Percentiles rank a stretch among this genome's conserved stretches.
phyloP scores from a whole-genome alignment of 2,888 invertebrate species.

The Thyatira batis region DNA sequence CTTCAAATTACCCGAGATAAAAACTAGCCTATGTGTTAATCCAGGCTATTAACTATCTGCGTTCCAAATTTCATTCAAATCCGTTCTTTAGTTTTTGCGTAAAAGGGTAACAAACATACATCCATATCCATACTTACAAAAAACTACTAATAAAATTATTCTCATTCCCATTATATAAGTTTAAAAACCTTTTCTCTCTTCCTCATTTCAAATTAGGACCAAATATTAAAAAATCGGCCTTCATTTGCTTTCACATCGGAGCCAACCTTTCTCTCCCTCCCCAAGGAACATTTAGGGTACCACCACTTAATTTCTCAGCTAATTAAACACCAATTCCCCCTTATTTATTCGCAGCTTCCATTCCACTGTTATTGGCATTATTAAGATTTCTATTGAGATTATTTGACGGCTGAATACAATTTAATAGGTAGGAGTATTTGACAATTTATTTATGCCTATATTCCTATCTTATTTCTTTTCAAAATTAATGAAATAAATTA shows the following conservation, averaged over 20 bases:
- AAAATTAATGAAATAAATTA: no score
- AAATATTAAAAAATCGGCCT: background rate
- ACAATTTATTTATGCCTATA: background rate
- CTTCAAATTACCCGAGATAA: no score
- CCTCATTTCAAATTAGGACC: background rate
- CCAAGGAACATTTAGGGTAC: constrained; percentile 1
- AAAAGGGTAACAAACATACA: no score
- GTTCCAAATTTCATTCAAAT: no score
- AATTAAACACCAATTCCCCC: constrained; percentile 7
- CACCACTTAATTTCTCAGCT: constrained; percentile 8
- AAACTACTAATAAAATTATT: no score
- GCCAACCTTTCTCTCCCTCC: constrained; percentile 1
- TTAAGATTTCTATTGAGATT: background rate
- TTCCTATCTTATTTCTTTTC: no score
- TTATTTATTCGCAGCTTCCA: constrained; percentile 1
- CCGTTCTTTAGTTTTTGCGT: no score
- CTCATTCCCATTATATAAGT: no score
- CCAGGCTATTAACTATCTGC: no score
- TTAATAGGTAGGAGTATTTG: background rate
- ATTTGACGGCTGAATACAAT: background rate
- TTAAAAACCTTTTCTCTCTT: no score
- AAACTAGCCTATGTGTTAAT: no score
- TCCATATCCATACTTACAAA: no score
- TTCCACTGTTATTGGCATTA: background rate
- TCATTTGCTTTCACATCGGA: background rate